These are phyloP conservation scores for Bombus ignitus DNA, from an alignment of 1,140 invertebrate species.

Conservation along the genomic window DNA sequence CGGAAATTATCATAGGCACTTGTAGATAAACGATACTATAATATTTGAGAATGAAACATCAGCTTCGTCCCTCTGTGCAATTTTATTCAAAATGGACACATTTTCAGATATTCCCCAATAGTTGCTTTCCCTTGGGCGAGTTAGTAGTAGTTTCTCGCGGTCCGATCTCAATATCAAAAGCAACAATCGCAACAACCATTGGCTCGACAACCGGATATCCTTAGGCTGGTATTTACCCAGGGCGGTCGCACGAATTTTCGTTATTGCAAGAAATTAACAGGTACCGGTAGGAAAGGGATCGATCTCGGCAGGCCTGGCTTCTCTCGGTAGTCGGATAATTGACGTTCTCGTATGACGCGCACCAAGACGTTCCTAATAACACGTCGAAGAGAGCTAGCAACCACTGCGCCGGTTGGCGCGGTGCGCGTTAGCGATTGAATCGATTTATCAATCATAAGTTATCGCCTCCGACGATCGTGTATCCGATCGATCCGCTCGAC, in stretches of 20 bases:
- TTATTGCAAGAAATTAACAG: constrained; percentile 35
- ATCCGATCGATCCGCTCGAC: constrained; percentile 29
- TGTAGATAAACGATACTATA: no score
- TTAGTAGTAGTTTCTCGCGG: not conserved
- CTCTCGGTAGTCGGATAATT: constrained; percentile 52
- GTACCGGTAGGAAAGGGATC: not conserved
- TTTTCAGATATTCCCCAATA: not conserved
- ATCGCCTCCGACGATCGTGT: constrained; percentile 47
- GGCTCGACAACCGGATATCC: not conserved
- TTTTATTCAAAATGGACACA: not conserved
- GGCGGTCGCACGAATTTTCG: constrained; percentile 28
- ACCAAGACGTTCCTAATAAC: constrained; percentile 44
- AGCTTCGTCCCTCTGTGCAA: no score
- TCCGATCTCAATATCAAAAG: not conserved
- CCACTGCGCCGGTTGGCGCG: not conserved
- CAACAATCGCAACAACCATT: no score
- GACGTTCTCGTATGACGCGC: constrained; percentile 46
- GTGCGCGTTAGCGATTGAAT: constrained; percentile 49
- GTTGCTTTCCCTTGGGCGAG: no score
- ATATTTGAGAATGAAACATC: no score
- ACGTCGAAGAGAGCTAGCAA: constrained; percentile 37
- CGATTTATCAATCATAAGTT: constrained; percentile 63
- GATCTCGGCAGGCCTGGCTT: not conserved
- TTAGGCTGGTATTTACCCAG: not conserved
- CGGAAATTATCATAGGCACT: no score